Evolutionary conservation across 1,140 invertebrate genomes (phyloP).

Genomic region (Aphis gossypii): DNA sequence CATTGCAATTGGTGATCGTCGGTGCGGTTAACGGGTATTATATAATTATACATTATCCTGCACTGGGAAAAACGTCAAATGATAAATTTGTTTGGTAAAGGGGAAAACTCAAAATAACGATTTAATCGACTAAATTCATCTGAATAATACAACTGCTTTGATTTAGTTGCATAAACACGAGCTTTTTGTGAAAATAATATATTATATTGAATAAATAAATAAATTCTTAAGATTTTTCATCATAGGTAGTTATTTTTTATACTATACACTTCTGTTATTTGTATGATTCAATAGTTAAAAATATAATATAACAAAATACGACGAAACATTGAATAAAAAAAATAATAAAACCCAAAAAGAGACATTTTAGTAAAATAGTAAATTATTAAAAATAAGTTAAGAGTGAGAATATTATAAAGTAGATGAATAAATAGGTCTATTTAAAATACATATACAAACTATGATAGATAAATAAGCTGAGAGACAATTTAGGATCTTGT

Average conservation of each 20-base stretch:
- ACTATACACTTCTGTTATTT: no score
- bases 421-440: background rate
- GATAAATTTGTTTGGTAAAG: background rate
- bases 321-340: background rate
- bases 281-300: background rate
- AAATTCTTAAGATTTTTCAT: background rate
- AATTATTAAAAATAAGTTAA: background rate
- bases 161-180: background rate
- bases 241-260: background rate
- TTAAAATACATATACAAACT: background rate
- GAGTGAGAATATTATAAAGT: background rate
- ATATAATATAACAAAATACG: background rate
- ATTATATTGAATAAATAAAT: background rate
- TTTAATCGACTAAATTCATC: background rate
- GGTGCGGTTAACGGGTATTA: background rate
- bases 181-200: background rate
- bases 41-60: constrained; percentile 1
- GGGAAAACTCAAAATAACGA: background rate
- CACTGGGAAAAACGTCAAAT: background rate
- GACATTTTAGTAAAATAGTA: background rate
- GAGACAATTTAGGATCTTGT: background rate
- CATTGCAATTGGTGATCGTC: background rate
- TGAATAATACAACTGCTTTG: background rate
- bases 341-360: background rate
- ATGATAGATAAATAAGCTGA: background rate